A percentile compares a stretch with the other conserved stretches of the same genome.
These are phyloP conservation scores for Bombus ignitus DNA, from an alignment of 1,140 invertebrate species.

Conservation along the genomic window DNA sequence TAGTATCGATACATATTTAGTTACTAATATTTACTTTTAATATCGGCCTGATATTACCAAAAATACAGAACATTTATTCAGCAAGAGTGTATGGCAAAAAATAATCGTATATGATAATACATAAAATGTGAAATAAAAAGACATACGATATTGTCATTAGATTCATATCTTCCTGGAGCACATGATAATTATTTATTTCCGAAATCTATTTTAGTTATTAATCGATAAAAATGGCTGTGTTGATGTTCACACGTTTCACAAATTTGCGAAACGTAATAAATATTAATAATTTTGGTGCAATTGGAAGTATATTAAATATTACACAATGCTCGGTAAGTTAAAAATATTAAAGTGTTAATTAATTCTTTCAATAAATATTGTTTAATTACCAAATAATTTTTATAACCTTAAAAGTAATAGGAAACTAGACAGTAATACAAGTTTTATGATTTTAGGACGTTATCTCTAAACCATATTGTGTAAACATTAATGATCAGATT, in stretches of 20 bases:
- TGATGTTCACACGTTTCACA: constrained; percentile 44
- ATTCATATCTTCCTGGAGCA: not conserved
- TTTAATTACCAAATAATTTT: not conserved
- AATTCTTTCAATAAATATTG: not conserved
- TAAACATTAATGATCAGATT: not conserved
- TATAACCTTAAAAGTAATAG: constrained; percentile 13
- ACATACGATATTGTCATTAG: not conserved
- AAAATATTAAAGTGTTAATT: not conserved
- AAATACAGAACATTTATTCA: too few relatives aligned
- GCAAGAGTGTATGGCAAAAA: too few relatives aligned
- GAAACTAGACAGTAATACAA: not conserved
- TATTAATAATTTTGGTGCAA: constrained; percentile 39
- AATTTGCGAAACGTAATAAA: constrained; percentile 56
- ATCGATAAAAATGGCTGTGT: constrained; percentile 47
- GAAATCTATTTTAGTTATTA: not conserved
- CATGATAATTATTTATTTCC: not conserved
- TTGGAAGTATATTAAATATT: constrained; percentile 1
- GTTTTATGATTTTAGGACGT: constrained; percentile 43
- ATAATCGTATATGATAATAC: not conserved
- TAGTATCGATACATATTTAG: not conserved
- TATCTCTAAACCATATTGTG: constrained; percentile 10
- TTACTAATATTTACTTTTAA: not conserved
- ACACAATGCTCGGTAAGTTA: constrained; percentile 46
- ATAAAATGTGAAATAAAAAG: not conserved
- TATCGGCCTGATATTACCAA: too few relatives aligned